Evolutionary conservation across 2,888 invertebrate genomes (phyloP).

Genomic region (Cheilosia urbana): DNA sequence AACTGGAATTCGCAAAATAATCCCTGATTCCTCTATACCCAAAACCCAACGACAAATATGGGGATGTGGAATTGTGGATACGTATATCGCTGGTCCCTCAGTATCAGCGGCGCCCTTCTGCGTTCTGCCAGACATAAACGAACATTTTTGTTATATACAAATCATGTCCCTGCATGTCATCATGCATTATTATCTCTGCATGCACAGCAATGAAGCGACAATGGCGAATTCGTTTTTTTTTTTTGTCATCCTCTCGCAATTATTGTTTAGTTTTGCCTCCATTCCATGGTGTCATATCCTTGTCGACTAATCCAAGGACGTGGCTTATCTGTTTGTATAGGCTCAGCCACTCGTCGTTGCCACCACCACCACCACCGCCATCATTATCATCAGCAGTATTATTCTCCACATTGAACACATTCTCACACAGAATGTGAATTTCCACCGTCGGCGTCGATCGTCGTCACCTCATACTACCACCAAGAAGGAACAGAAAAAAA

Average conservation of each 20-base stretch:
- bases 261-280: slow-evolving; percentile 67
- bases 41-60: neutral
- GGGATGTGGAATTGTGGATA: neutral
- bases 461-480: slow-evolving; percentile 55
- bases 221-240: slow-evolving; percentile 12
- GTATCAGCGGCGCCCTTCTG: neutral
- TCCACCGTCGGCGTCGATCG: slow-evolving; percentile 70
- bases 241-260: slow-evolving; percentile 33
- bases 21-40: neutral
- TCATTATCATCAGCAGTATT: slow-evolving; percentile 22
- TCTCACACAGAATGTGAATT: slow-evolving; percentile 50
- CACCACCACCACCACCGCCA: neutral
- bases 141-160: slow-evolving; percentile 46
- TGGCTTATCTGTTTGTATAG: slow-evolving; percentile 75
- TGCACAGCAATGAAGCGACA: slow-evolving; percentile 61
- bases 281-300: slow-evolving; percentile 61
- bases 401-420: slow-evolving; percentile 58
- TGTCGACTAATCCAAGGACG: slow-evolving; percentile 74
- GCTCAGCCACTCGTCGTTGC: slow-evolving; percentile 66
- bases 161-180: slow-evolving; percentile 71
- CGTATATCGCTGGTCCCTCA: neutral
- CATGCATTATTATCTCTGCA: slow-evolving; percentile 73
- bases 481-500: neutral
- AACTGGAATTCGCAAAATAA: neutral
- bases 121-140: slow-evolving; percentile 8